These are phyloP conservation scores for Drosophila prolongata DNA, from an alignment of 2,888 invertebrate species.

Conservation along the genomic window DNA sequence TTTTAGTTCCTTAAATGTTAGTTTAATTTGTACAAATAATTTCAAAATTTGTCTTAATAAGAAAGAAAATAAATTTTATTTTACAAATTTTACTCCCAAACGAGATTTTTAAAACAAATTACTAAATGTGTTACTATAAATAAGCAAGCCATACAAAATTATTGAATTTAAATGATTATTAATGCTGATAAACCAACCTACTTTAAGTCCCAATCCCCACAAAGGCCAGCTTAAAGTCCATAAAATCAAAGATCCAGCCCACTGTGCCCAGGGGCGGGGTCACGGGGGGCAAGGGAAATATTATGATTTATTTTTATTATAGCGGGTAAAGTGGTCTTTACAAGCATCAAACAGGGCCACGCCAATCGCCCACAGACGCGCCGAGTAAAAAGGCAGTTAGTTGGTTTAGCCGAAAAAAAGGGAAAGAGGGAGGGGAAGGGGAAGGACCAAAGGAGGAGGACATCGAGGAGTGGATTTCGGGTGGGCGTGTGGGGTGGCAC, in stretches of 20 bases:
- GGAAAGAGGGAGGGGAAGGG: constrained; percentile 21
- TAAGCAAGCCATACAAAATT: too few relatives aligned
- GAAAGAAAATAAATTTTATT: too few relatives aligned
- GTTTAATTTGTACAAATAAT: too few relatives aligned
- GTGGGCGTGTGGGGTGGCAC: constrained; percentile 24
- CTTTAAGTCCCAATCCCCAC: not conserved
- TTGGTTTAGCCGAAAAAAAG: constrained; percentile 65
- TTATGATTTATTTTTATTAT: constrained; percentile 85
- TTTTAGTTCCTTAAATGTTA: too few relatives aligned
- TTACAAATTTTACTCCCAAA: too few relatives aligned
- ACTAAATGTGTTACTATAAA: too few relatives aligned
- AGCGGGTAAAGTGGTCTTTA: constrained; percentile 84
- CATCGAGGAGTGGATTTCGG: not conserved
- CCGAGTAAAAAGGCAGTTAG: constrained; percentile 75
- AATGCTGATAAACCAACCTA: too few relatives aligned
- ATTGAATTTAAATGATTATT: too few relatives aligned
- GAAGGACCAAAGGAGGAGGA: constrained; percentile 2
- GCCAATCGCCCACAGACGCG: constrained; percentile 58
- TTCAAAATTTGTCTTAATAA: too few relatives aligned
- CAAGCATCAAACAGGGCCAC: constrained; percentile 76
- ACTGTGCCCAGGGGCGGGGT: constrained; percentile 51
- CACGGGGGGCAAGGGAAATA: constrained; percentile 63
- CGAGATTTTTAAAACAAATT: too few relatives aligned
- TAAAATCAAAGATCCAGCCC: constrained; percentile 7
- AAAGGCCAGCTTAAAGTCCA: not conserved